Percentiles rank a stretch among this genome's conserved stretches.
Conservation (phyloP, 1,140 invertebrate species). For the Andricus grossulariae region DNA sequence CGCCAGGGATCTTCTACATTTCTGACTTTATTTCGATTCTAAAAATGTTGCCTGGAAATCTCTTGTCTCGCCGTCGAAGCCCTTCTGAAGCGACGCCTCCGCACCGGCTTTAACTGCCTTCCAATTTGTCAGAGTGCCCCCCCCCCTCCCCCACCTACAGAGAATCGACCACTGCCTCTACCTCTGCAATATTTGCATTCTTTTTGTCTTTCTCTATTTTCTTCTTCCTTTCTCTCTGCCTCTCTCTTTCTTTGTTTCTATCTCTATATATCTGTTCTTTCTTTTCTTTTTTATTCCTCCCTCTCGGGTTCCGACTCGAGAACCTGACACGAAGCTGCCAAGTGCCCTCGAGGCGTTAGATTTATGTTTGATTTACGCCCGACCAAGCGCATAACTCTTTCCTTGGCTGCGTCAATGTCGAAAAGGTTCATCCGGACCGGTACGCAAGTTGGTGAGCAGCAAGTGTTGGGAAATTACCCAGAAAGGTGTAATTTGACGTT, state of each 20-base stretch:
- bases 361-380: constrained; percentile 31
- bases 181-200: constrained; percentile 3
- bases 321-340: constrained; percentile 31
- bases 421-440: neutral
- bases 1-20: constrained; percentile 51
- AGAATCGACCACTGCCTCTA: neutral
- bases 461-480: constrained; percentile 21
- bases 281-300: constrained; percentile 11
- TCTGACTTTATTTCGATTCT: constrained; percentile 55
- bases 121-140: constrained; percentile 51
- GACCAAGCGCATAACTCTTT: constrained; percentile 30
- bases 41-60: constrained; percentile 50
- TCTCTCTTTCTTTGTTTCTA: constrained; percentile 16
- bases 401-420: constrained; percentile 30
- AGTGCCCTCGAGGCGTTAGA: constrained; percentile 30
- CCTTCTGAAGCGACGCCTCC: constrained; percentile 52
- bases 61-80: constrained; percentile 45
- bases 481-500: constrained; percentile 5
- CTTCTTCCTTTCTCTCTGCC: neutral
- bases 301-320: constrained; percentile 4
- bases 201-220: neutral
- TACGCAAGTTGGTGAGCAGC: neutral
- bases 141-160: neutral
- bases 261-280: neutral
- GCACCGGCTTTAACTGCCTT: constrained; percentile 46